Evolutionary conservation across 2,113 vertebrate species (phyloP).

Genomic region (Stercorarius parasiticus): DNA sequence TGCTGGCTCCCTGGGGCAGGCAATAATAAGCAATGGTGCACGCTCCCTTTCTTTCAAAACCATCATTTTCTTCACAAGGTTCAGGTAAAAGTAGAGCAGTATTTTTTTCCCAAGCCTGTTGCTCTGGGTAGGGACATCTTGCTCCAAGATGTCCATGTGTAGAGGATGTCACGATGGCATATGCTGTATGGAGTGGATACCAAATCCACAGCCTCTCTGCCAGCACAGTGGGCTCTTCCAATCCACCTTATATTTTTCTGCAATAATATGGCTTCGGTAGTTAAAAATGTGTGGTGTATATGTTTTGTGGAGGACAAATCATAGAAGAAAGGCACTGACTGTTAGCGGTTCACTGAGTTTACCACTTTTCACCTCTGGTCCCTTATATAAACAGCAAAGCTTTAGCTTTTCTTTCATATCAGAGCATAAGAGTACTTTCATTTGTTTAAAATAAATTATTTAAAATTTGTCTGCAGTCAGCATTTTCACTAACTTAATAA

Average conservation of each 20-base stretch:
- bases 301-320: constrained; percentile 9
- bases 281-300: not conserved
- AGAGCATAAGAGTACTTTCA: not conserved
- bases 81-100: not conserved
- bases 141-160: not conserved
- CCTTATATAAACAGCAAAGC: not conserved
- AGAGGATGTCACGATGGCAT: not conserved
- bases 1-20: not conserved
- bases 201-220: not conserved
- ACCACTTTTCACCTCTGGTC: constrained; percentile 4
- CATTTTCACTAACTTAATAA: constrained; percentile 38
- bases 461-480: constrained; percentile 33
- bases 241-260: not conserved
- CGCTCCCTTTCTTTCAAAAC: not conserved
- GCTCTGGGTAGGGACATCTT: not conserved
- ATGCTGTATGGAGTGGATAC: not conserved
- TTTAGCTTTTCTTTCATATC: constrained; percentile 18
- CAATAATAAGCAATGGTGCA: not conserved
- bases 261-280: not conserved
- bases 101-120: not conserved
- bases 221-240: not conserved
- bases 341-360: not conserved
- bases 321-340: not conserved
- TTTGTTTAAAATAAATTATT: constrained; percentile 29
- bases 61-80: not conserved